These are phyloP conservation scores for Tetranychus piercei DNA, from an alignment of 2,888 invertebrate species.

Conservation along the genomic window DNA sequence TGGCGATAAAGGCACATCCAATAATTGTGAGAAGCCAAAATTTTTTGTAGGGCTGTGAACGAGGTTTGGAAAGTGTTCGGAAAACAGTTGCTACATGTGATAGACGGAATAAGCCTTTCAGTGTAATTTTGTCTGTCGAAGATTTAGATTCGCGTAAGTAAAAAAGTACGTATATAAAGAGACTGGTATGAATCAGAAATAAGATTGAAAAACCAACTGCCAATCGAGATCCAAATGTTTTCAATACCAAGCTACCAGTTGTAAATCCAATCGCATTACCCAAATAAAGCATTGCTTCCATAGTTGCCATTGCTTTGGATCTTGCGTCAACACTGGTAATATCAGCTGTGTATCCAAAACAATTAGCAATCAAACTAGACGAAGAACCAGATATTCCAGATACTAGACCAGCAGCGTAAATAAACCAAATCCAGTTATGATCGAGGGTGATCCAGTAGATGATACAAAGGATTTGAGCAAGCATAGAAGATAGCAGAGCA, in stretches of 20 bases:
- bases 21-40: neutral
- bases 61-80: neutral
- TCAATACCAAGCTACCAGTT: neutral
- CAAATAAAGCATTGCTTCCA: conserved; percentile 60
- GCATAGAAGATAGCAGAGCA: conserved; percentile 33
- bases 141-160: conserved; percentile 4
- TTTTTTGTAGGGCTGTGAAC: neutral
- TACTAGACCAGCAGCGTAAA: conserved; percentile 32
- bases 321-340: conserved; percentile 48
- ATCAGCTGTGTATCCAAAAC: conserved; percentile 61
- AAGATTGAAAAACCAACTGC: neutral
- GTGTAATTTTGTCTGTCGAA: neutral
- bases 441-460: conserved; percentile 30
- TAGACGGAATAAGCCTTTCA: neutral
- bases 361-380: conserved; percentile 31
- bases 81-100: neutral
- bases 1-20: neutral
- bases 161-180: neutral
- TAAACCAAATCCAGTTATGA: conserved; percentile 17
- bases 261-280: conserved; percentile 57
- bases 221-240: neutral
- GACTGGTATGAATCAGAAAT: neutral
- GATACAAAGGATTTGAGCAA: conserved; percentile 30
- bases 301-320: conserved; percentile 57
- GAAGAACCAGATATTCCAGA: conserved; percentile 35